Percentiles rank a stretch among this genome's conserved stretches.
These are phyloP conservation scores for Cyprinus carpio DNA, from an alignment of 2,113 vertebrate species.

Conservation along the genomic window DNA sequence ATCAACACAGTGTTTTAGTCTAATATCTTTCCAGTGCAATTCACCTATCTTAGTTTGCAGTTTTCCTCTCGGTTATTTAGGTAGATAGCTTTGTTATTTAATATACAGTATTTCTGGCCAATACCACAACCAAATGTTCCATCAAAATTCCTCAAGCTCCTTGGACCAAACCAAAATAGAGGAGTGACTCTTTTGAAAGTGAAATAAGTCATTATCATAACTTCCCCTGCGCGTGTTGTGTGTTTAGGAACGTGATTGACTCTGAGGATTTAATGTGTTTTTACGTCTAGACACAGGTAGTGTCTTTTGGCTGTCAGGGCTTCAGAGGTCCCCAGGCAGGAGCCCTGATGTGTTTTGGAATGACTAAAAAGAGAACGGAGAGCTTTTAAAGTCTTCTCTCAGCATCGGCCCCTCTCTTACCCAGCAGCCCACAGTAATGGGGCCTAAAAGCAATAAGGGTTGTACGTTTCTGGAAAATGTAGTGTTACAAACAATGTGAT, in stretches of 20 bases:
- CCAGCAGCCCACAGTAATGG: slow-evolving; percentile 48
- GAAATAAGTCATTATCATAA: slow-evolving; percentile 55
- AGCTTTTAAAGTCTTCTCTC: slow-evolving; percentile 67
- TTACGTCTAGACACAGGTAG: slow-evolving; percentile 47
- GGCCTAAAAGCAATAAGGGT: slow-evolving; percentile 52
- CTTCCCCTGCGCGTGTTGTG: slow-evolving; percentile 42
- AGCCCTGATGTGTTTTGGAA: slow-evolving; percentile 70
- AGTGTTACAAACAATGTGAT: slow-evolving; percentile 60
- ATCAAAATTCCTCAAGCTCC: slow-evolving; percentile 26
- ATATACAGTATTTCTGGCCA: slow-evolving; percentile 36
- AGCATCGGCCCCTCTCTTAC: slow-evolving; percentile 49
- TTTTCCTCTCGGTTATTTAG: background rate
- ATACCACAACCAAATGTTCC: slow-evolving; percentile 37
- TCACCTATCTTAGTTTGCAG: slow-evolving; percentile 4
- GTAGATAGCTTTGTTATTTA: slow-evolving; percentile 26
- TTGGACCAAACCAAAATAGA: slow-evolving; percentile 50
- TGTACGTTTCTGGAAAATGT: slow-evolving; percentile 62
- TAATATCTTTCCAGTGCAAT: slow-evolving; percentile 4
- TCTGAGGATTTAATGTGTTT: slow-evolving; percentile 43
- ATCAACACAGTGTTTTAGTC: background rate
- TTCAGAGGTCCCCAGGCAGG: slow-evolving; percentile 49
- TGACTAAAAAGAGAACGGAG: slow-evolving; percentile 68
- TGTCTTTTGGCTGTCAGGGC: slow-evolving; percentile 60
- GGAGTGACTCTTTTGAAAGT: slow-evolving; percentile 55
- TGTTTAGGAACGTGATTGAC: slow-evolving; percentile 16